These are phyloP conservation scores for Antechinus flavipes DNA, from an alignment of 2,113 vertebrate species.

Conservation along the genomic window DNA sequence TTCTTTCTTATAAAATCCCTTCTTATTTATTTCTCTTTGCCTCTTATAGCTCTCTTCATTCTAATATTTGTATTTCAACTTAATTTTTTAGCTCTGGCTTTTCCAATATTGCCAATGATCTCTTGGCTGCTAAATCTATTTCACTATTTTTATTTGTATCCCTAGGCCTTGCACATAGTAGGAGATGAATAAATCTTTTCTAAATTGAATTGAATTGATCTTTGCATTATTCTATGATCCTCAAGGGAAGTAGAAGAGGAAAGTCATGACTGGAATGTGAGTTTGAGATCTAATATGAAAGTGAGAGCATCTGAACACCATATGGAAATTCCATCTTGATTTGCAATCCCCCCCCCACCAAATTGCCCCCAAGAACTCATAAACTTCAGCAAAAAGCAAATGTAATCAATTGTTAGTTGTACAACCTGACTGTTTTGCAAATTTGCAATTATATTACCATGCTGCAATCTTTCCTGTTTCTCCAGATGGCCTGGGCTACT, in stretches of 20 bases:
- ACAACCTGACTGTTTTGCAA: not conserved
- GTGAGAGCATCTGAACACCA: slow-evolving; percentile 3
- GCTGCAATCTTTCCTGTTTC: not conserved
- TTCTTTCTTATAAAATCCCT: not conserved
- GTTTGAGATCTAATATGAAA: not conserved
- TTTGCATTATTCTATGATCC: not conserved
- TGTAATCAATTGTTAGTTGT: slow-evolving; percentile 7
- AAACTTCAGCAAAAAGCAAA: slow-evolving; percentile 5
- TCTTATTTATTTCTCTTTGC: not conserved
- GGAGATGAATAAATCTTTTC: slow-evolving; percentile 2
- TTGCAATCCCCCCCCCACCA: not conserved
- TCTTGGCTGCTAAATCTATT: not conserved
- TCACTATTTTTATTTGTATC: not conserved
- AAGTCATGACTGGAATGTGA: not conserved
- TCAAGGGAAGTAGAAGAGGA: not conserved
- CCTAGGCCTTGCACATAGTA: not conserved
- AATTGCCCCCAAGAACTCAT: not conserved
- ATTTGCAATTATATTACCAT: not conserved
- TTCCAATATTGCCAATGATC: not conserved
- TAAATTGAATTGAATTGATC: not conserved
- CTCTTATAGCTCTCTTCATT: not conserved
- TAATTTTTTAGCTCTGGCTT: not conserved
- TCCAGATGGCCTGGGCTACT: not conserved
- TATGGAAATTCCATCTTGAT: slow-evolving; percentile 2
- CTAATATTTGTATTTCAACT: not conserved